Conservation (phyloP, 1,140 invertebrate genomes). For the Zaprionus inermis region DNA sequence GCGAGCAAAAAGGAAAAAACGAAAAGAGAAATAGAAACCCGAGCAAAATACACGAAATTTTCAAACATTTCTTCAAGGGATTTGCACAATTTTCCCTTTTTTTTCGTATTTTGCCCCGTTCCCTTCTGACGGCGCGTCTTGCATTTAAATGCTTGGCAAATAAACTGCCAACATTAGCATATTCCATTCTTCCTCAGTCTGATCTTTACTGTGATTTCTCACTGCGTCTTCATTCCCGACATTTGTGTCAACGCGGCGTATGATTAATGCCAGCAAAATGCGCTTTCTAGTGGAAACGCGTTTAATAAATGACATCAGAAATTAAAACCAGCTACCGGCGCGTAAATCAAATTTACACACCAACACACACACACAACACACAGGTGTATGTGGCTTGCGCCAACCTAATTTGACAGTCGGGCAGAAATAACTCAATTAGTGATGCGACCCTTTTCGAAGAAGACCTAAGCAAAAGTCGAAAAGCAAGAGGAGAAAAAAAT, state of each 20-base stretch:
- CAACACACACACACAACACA: background rate
- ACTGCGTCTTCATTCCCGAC: constrained; percentile 53
- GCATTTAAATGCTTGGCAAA: constrained; percentile 80
- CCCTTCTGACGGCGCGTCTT: constrained; percentile 26
- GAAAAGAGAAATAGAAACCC: background rate
- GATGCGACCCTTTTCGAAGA: constrained; percentile 44
- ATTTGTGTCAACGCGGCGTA: constrained; percentile 64
- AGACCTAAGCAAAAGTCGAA: constrained; percentile 15
- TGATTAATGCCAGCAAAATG: constrained; percentile 61
- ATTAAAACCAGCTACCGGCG: constrained; percentile 65
- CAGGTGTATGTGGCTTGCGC: background rate
- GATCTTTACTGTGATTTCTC: constrained; percentile 31
- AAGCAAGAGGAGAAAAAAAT: constrained; percentile 3
- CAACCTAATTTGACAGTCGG: constrained; percentile 78
- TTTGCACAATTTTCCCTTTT: constrained; percentile 76
- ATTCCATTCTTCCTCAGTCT: constrained; percentile 61
- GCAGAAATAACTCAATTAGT: constrained; percentile 78
- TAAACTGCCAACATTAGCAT: constrained; percentile 73
- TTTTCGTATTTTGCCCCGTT: constrained; percentile 1
- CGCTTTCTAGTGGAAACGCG: constrained; percentile 26
- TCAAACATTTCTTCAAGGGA: constrained; percentile 80
- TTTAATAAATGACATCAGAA: constrained; percentile 80
- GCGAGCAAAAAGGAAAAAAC: background rate
- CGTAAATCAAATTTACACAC: constrained; percentile 66
- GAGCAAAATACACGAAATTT: constrained; percentile 53